Evolutionary conservation across 1,140 invertebrate species (phyloP), one percentile per base, ranked within the genome.

Genomic region (Heliconius eleuchia): DNA sequence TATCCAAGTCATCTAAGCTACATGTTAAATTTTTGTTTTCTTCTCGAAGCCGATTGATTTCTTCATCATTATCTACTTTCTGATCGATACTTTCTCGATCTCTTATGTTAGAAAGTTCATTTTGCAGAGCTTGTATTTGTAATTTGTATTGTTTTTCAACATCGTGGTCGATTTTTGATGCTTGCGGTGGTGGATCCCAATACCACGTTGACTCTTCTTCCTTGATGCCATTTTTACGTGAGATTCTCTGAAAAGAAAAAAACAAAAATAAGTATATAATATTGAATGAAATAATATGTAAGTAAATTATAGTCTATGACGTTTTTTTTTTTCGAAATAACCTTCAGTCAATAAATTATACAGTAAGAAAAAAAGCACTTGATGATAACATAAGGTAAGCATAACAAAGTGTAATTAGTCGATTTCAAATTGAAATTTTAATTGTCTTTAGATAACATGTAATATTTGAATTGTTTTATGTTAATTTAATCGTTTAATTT

Each of bases 1-100:
- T 94, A 86, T 98, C 97, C 82, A 98, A 91, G 87, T 97, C 96
- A 80, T 97, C 97, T 42, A 97, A 92, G 80, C 95, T 97, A 8
- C 81, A 84, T 7, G 95, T 93, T 46, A 97, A 88, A 82, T 94
- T 95, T 78, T 92, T 91, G 84, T 96, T 96, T 83, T 95, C 95
- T 83, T 94, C 95, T 74, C 88, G 88, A 19, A 96, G 86, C 37
- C 87, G 84, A 78, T 85, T 80, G 6, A 92, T 34, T 84, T 91
- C 88, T 74, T 89, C 87, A 37, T 90, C 84, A 46, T 83, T 80
- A 52, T 87, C 84, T 74, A 84, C 77, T 57, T 80, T 83, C 30
- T 84, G 73, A 57, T 91, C 87, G 19, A 80, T 57, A 7, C 81
- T 82, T 2, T 86, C 83, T 57, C 87, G 82, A 71, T 89, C 85